phyloP scores from a whole-genome alignment of 2,113 vertebrate species.

The Rhinolophus sinicus region DNA sequence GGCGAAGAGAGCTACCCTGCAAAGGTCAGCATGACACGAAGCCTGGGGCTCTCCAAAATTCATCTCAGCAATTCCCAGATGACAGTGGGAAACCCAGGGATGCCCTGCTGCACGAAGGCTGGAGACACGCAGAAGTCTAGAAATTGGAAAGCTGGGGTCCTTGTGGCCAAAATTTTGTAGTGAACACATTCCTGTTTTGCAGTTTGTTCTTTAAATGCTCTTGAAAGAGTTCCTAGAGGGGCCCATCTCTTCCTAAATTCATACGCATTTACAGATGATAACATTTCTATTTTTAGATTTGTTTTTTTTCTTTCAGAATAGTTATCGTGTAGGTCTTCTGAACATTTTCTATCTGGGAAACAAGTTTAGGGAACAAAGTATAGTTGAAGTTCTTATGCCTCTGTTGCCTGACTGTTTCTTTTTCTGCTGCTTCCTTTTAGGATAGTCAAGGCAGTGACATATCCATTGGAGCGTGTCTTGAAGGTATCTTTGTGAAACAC shows the following conservation, averaged over 20 bases:
- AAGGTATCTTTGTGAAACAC: slow-evolving; percentile 97
- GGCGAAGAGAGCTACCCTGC: slow-evolving; percentile 96
- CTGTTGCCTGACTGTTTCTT: not conserved
- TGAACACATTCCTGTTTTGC: not conserved
- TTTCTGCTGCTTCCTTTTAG: slow-evolving; percentile 81
- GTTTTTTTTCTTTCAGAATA: not conserved
- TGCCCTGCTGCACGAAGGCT: too few relatives aligned
- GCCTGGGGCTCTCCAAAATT: not conserved
- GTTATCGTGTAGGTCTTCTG: not conserved
- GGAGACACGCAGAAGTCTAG: not conserved
- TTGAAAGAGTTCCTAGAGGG: not conserved
- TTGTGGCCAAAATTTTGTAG: not conserved
- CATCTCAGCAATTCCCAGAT: rapidly evolving
- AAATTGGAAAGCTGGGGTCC: not conserved
- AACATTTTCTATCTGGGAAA: not conserved
- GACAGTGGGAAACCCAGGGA: not conserved
- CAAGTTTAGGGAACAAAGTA: too few relatives aligned
- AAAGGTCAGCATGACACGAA: slow-evolving; percentile 85
- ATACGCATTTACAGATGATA: not conserved
- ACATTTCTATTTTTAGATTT: not conserved
- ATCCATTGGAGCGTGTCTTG: slow-evolving; percentile 94
- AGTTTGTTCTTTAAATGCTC: not conserved
- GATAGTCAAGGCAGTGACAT: slow-evolving; percentile 96
- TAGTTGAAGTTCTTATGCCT: not conserved
- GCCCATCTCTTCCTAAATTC: not conserved